Conservation (phyloP, 2,797 vertebrate genomes). For the Tokudaia muenninki region DNA sequence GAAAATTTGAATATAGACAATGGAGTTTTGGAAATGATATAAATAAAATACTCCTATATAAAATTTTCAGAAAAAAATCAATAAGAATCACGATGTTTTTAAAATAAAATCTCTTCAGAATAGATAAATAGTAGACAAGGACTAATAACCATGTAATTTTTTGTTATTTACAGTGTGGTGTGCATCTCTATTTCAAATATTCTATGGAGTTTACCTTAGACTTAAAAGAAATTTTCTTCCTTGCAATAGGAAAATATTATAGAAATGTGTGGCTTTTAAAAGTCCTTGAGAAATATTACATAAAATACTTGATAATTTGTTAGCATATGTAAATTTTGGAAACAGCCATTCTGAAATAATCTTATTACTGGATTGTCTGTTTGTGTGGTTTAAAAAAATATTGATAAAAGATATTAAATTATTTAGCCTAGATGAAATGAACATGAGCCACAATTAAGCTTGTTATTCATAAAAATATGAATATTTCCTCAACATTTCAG, state of each 20-base stretch:
- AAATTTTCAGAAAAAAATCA: background rate
- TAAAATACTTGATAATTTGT: conserved; percentile 21
- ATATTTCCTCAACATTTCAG: background rate
- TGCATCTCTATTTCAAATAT: background rate
- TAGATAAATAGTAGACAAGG: background rate
- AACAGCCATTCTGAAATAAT: conserved; percentile 11
- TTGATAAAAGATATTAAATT: conserved; percentile 35
- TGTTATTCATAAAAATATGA: conserved; percentile 35
- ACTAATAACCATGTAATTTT: background rate
- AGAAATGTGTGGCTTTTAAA: background rate
- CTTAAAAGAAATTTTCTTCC: conserved; percentile 43
- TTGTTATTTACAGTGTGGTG: background rate
- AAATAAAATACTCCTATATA: background rate
- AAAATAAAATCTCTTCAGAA: conserved; percentile 25
- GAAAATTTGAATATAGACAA: background rate
- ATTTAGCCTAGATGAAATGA: background rate
- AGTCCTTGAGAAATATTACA: background rate
- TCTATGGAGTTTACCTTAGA: background rate
- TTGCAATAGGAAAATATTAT: conserved; percentile 28
- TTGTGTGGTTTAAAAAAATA: conserved; percentile 41
- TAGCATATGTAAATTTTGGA: background rate
- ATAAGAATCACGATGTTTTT: conserved; percentile 21
- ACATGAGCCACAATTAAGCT: conserved; percentile 26
- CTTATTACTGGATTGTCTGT: conserved; percentile 22
- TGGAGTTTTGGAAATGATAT: background rate